Evolutionary conservation across 2,888 invertebrate species (phyloP), one percentile per base, ranked within the genome.

Genomic region (Drosophila macrospina): DNA sequence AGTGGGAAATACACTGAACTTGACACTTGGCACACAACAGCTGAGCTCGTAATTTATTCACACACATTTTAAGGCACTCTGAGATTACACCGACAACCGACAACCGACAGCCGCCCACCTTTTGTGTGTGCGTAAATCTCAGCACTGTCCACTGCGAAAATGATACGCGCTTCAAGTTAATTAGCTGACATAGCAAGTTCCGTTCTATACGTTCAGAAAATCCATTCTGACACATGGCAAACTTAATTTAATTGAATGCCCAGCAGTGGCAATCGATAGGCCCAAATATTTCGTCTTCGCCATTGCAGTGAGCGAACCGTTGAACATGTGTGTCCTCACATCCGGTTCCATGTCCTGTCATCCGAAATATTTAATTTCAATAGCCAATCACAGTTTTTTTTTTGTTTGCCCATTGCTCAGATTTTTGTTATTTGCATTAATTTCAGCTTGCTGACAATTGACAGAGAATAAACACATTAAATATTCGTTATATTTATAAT

Each of bases 291-390:
- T 4, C 28, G 28, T 45, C 10, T 34, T 42, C 20, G 8, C 10
- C 30, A 20, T 16, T 20, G 20, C 20, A 1, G 20, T 39, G 16
- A 39, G 15, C 8, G 15, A 8, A 37, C n/a, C 2, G 39, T 20
- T 36, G 26, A 15, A 39, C 39, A 2, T 48, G 11, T 24, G 39
- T 16, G 34, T 45, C 20, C 37, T 30, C n/a, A 26, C 47, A 36
- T 72, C 56, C 62, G 62, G 30, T 62, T 42, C 52, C 52, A 57
- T 69, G 30, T 74, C 75, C 63, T 74, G 54, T 28, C 47, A 45
- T 15, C 39, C 50, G 42, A 44, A 32, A 47, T 50, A 36, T 65
- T 36, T 45, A 55, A 51, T 69, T 55, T 34, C 54, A 42, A 45
- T 37, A 34, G 28, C 20, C 51, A 56, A 56, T 62, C 70, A 54